Conservation (phyloP, 2,797 vertebrate genomes). For the Enteromius radiatus region DNA sequence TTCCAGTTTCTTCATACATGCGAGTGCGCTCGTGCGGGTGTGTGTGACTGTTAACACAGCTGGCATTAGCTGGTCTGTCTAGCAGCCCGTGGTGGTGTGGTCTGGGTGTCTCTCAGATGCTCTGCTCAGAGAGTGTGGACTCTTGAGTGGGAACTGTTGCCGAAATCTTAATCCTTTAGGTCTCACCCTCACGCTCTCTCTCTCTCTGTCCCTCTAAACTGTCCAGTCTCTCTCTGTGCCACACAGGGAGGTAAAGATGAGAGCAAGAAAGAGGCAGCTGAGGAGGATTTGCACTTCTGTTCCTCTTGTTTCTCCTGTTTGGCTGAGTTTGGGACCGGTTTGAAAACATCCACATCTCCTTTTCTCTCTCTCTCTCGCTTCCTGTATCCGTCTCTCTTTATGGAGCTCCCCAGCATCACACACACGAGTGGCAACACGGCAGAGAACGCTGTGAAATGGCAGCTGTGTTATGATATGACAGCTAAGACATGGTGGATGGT, state of each 20-base stretch:
- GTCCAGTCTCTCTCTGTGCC: constrained; percentile 50
- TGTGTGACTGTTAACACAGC: constrained; percentile 59
- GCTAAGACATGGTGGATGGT: constrained; percentile 97
- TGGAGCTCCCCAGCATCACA: constrained; percentile 63
- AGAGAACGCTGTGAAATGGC: constrained; percentile 84
- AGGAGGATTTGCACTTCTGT: constrained; percentile 44
- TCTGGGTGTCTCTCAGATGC: constrained; percentile 37
- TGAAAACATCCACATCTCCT: constrained; percentile 41
- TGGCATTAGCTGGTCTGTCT: constrained; percentile 54
- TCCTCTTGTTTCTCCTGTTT: constrained; percentile 36
- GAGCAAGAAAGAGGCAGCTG: constrained; percentile 54
- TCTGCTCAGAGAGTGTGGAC: constrained; percentile 47
- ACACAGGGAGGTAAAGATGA: constrained; percentile 61
- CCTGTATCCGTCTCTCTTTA: constrained; percentile 48
- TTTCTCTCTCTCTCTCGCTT: constrained; percentile 28
- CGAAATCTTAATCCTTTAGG: constrained; percentile 55
- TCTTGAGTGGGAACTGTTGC: constrained; percentile 54
- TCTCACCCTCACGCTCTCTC: constrained; percentile 53
- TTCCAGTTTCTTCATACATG: constrained; percentile 15
- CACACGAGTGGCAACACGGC: constrained; percentile 59
- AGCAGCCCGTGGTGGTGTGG: constrained; percentile 52
- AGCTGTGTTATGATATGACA: constrained; percentile 87
- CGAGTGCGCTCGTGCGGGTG: neutral
- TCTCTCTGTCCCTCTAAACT: constrained; percentile 47
- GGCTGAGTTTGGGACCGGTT: constrained; percentile 49